Conservation (phyloP, 2,113 vertebrate genomes). For the Apteryx mantelli region DNA sequence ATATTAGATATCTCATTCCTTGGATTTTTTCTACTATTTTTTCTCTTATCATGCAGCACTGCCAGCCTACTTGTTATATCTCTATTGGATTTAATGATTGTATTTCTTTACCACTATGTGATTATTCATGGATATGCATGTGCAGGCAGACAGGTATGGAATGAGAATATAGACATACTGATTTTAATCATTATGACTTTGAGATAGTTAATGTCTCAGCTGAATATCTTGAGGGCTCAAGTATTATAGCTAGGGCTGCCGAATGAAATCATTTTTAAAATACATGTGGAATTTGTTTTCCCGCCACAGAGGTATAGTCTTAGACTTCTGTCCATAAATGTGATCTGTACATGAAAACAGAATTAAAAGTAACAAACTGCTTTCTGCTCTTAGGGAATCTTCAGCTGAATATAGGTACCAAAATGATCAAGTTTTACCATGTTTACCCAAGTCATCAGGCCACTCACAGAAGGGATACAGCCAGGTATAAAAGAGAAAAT, state of each 20-base stretch:
- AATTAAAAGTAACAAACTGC: background rate
- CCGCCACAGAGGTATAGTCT: background rate
- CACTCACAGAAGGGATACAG: background rate
- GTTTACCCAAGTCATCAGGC: background rate
- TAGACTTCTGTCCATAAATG: background rate
- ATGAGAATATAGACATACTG: background rate
- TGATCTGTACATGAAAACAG: background rate
- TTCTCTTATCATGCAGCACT: background rate
- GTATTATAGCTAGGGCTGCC: background rate
- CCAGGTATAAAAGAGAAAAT: background rate
- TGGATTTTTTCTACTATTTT: background rate
- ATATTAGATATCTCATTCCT: background rate
- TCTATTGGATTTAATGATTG: background rate
- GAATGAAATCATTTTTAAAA: background rate
- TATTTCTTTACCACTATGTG: background rate
- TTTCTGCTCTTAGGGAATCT: background rate
- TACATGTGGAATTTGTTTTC: background rate
- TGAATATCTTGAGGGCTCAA: background rate
- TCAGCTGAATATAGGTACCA: background rate
- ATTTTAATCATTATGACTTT: background rate
- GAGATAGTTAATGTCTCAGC: background rate
- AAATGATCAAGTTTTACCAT: background rate
- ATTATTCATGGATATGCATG: background rate
- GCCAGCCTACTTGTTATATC: background rate
- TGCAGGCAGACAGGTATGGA: background rate